phyloP scores from a whole-genome alignment of 1,140 invertebrate species.

The Drosophila lowei region DNA sequence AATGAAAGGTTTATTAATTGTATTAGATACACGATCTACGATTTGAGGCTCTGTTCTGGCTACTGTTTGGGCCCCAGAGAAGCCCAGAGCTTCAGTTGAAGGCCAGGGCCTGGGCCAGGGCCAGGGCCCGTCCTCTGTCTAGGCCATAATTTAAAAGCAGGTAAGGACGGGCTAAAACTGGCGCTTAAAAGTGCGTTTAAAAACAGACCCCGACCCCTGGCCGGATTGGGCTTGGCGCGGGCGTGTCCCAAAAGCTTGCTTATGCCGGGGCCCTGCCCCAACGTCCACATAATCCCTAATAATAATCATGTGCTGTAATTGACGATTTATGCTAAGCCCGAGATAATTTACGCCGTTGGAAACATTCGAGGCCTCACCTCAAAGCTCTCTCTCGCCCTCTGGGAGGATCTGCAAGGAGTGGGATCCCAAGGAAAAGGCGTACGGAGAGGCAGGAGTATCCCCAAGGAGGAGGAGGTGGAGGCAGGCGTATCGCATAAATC shows the following conservation, averaged over 20 bases:
- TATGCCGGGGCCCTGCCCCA: constrained; percentile 6
- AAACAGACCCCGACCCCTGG: constrained; percentile 53
- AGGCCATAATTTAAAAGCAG: constrained; percentile 62
- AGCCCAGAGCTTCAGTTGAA: no score
- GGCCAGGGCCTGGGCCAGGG: not conserved
- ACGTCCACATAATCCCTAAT: constrained; percentile 70
- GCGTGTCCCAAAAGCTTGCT: constrained; percentile 51
- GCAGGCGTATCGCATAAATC: constrained; percentile 62
- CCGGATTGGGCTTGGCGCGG: constrained; percentile 76
- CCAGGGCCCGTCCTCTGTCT: constrained; percentile 22
- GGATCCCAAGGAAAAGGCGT: no score
- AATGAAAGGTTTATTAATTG: constrained; percentile 73
- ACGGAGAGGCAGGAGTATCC: constrained; percentile 2
- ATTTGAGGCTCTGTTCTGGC: constrained; percentile 9
- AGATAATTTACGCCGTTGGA: constrained; percentile 78
- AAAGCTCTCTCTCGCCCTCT: constrained; percentile 6
- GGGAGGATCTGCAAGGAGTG: no score
- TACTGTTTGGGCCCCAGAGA: constrained; percentile 17
- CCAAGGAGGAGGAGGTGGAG: not conserved
- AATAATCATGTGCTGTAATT: constrained; percentile 81
- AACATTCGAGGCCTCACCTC: constrained; percentile 62
- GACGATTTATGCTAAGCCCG: constrained; percentile 79
- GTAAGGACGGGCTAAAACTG: constrained; percentile 58
- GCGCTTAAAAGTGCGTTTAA: constrained; percentile 70
- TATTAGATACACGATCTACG: constrained; percentile 72